phyloP scores from a whole-genome alignment of 2,113 vertebrate genomes.

The Hassar affinis region DNA sequence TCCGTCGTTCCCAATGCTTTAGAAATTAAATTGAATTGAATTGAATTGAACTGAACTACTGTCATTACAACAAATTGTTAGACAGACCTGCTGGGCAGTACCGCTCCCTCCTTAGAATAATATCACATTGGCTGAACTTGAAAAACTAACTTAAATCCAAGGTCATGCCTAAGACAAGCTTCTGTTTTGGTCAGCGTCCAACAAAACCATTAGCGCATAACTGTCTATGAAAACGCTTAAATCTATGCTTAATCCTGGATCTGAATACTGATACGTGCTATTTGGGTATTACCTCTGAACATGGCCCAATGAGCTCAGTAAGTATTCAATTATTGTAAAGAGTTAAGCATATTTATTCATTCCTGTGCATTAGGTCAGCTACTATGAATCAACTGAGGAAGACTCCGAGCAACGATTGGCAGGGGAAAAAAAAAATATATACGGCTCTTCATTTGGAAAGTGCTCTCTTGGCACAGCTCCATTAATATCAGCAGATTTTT shows the following conservation, averaged over 20 bases:
- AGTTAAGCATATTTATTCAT: conserved; percentile 38
- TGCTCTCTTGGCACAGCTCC: conserved; percentile 48
- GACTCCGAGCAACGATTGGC: conserved; percentile 10
- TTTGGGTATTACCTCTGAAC: neutral
- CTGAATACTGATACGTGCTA: conserved; percentile 11
- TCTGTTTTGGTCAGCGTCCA: conserved; percentile 8
- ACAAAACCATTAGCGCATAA: conserved; percentile 12
- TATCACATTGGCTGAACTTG: neutral
- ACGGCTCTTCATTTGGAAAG: conserved; percentile 44
- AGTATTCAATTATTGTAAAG: conserved; percentile 27
- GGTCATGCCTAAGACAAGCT: neutral
- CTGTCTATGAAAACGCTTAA: neutral
- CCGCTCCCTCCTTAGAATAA: neutral
- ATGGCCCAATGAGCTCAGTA: neutral
- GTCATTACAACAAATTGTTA: neutral
- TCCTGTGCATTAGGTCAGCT: conserved; percentile 29
- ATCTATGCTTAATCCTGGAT: neutral
- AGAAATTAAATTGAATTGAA: no score
- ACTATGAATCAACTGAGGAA: conserved; percentile 22
- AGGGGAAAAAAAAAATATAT: conserved; percentile 41
- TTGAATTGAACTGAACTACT: no score
- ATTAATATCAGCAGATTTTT: conserved; percentile 26
- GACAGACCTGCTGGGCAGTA: neutral
- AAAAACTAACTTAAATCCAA: neutral
- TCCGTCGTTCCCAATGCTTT: no score